Conservation (phyloP, 35 echinoderm and acorn worm genomes). For the Apostichopus californicus region DNA sequence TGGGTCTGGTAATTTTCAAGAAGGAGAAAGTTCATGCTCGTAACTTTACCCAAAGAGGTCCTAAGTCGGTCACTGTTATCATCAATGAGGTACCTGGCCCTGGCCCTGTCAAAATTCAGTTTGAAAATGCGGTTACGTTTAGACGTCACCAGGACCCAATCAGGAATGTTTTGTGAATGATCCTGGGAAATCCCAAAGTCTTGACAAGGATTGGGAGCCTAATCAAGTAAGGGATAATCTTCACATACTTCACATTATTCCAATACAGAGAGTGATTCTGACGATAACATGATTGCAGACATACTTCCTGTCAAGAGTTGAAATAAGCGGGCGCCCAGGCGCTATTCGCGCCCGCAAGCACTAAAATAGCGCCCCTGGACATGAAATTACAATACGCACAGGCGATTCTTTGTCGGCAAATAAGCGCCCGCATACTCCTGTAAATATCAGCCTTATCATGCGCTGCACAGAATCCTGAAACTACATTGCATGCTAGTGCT, state of each 20-base stretch:
- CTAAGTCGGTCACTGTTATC: neutral
- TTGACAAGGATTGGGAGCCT: neutral
- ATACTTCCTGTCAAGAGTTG: no score
- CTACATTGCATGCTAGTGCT: no score
- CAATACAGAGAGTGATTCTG: neutral
- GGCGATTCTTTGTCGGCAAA: no score
- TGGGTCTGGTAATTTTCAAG: constrained; percentile 20
- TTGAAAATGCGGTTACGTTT: neutral
- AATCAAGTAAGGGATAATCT: neutral
- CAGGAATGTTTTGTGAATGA: neutral
- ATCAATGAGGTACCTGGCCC: neutral
- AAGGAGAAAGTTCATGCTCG: constrained; percentile 42
- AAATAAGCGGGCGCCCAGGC: no score
- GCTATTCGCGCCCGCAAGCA: no score
- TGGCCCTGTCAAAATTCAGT: neutral
- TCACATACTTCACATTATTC: neutral
- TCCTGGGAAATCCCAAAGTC: neutral
- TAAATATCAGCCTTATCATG: no score
- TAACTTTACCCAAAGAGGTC: constrained; percentile 41
- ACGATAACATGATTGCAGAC: neutral
- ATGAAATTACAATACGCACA: no score
- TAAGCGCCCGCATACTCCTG: no score
- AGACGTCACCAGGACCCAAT: no score
- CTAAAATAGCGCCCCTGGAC: no score
- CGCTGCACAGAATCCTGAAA: no score